Evolutionary conservation across 2,797 vertebrate species (phyloP).

Genomic region (Alca torda): DNA sequence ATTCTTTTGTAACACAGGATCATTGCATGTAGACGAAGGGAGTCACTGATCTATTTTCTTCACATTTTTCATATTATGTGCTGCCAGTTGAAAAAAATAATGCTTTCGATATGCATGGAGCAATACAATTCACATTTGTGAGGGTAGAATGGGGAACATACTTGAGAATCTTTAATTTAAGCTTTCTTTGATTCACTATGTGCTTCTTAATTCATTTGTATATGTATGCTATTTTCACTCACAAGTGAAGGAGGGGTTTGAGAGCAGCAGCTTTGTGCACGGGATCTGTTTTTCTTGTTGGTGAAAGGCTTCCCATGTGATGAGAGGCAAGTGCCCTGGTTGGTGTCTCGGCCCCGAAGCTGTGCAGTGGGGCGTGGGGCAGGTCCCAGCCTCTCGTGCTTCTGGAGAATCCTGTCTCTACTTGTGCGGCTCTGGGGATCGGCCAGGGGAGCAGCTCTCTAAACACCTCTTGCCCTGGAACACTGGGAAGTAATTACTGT

Average conservation of each 20-base stretch:
- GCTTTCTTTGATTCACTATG: not conserved
- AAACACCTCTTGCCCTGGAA: not conserved
- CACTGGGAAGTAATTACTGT: not conserved
- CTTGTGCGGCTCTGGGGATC: rapidly evolving
- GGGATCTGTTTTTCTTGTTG: not conserved
- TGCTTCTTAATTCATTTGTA: not conserved
- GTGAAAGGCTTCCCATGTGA: not conserved
- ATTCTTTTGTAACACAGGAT: not conserved
- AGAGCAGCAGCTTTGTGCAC: not conserved
- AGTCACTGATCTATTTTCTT: not conserved
- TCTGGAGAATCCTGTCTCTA: too few species aligned
- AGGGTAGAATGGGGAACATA: not conserved
- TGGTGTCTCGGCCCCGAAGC: rapidly evolving
- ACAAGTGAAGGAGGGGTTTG: not conserved
- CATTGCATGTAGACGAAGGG: not conserved
- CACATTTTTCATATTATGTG: not conserved
- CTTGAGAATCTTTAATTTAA: not conserved
- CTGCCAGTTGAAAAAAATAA: not conserved
- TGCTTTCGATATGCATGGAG: not conserved
- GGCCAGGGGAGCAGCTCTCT: rapidly evolving
- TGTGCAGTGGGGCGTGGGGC: not conserved
- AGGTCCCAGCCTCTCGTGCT: rapidly evolving
- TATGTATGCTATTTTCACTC: not conserved
- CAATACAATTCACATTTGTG: not conserved
- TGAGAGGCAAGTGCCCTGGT: rapidly evolving